These are phyloP conservation scores for Julus scandinavius DNA, from an alignment of 2,888 invertebrate genomes.

Conservation along the genomic window DNA sequence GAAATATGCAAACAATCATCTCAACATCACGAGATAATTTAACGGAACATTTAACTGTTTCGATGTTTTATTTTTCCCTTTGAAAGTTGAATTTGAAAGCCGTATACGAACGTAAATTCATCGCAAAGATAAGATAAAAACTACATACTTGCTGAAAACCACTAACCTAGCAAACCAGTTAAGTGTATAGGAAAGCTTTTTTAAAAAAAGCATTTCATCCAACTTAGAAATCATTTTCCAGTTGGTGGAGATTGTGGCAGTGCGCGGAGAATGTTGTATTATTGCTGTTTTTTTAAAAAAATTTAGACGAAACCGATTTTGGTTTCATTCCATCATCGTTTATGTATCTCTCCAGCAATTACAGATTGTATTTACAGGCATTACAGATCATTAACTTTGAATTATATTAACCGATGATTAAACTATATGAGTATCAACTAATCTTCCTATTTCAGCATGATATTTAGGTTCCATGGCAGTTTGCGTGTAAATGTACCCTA, in stretches of 20 bases:
- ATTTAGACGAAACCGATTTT: too few species aligned
- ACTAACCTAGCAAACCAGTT: constrained; percentile 39
- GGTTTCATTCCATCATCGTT: too few species aligned
- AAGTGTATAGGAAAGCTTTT: neutral
- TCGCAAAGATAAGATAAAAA: constrained; percentile 31
- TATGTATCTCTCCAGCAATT: too few species aligned
- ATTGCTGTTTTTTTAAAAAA: neutral
- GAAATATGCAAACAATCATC: constrained; percentile 39
- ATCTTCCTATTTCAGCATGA: too few species aligned
- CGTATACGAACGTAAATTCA: neutral
- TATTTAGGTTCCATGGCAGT: too few species aligned
- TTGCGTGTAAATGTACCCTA: too few species aligned
- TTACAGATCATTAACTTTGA: too few species aligned
- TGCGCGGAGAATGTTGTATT: neutral
- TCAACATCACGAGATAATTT: constrained; percentile 31
- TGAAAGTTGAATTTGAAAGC: constrained; percentile 20
- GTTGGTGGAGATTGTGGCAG: neutral
- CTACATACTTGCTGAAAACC: neutral
- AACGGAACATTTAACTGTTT: constrained; percentile 37
- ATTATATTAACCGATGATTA: too few species aligned
- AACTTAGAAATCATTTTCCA: neutral
- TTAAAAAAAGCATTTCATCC: neutral
- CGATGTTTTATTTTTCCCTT: neutral
- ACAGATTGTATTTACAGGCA: too few species aligned
- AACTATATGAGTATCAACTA: too few species aligned